Base-by-base conservation (phyloP, 1,140 invertebrate species). In the Bombus waltoni region DNA sequence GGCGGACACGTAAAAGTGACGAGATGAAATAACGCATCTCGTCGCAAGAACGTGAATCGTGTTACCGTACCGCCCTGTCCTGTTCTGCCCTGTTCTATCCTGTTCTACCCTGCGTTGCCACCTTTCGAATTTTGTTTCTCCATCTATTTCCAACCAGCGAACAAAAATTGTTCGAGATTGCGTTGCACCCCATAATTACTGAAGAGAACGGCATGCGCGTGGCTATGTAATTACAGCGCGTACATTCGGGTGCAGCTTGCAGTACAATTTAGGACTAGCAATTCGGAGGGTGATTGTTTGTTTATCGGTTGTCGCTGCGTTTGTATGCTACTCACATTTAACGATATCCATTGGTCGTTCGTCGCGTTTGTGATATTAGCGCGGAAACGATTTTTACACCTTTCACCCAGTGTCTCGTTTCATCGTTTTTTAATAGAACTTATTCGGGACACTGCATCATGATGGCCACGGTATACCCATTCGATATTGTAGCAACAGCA, bases 161-260 rank as follows among this genome's bases (percentile, higher is more conserved):
- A 47, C 71, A 87, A 89, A 89, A 89, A 88, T 89, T 85, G 59
- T 57, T 65, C 70, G 72, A 83, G 86, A 90, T 86, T 72, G 65
- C 73, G 76, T 85, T 80, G 70, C 88, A 66, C 74, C 44, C 73
- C 82, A 80, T 90, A 90, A 90, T 90, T 88, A 89, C 88, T 72
- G 47, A 62, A 76, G 71, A 66, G 84, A 71, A 65, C 62, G 70
- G 65, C 74, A 38, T 28, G 44, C 22, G 28, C 42, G 42, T 68
- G n/a, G 65, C 38, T 53, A 62, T 79, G 88, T 90, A 87, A 90
- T 89, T 90, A 87, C 86, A 84, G 62, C 79, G 78, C 62, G 70
- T 72, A 57, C 74, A 62, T 85, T 80, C 75, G 68, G 57, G 18
- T 44, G 62, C 70, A 76, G 78, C 81, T 87, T 72, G 78, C 75